These are phyloP conservation scores for Labroides dimidiatus DNA, from an alignment of 2,797 vertebrate genomes.

Conservation along the genomic window DNA sequence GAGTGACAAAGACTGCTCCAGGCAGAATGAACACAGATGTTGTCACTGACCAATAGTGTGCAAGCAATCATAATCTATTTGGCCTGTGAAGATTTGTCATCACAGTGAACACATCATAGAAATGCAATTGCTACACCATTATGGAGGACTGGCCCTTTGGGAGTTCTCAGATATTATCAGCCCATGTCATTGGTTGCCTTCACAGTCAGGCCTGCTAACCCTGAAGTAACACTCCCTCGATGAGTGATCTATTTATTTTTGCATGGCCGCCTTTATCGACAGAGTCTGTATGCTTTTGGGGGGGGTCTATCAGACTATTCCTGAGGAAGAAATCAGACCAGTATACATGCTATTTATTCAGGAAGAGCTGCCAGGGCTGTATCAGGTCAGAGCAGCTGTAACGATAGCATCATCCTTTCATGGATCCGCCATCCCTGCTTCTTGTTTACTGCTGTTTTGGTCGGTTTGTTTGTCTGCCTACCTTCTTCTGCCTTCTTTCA, in stretches of 20 bases:
- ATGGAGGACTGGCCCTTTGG: slow-evolving; percentile 57
- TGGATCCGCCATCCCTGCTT: slow-evolving; percentile 36
- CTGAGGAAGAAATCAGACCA: slow-evolving; percentile 61
- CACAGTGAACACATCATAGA: slow-evolving; percentile 51
- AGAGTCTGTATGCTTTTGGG: slow-evolving; percentile 64
- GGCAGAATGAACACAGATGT: slow-evolving; percentile 39
- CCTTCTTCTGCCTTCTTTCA: slow-evolving; percentile 34
- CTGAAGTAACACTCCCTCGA: slow-evolving; percentile 71
- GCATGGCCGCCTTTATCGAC: slow-evolving; percentile 77
- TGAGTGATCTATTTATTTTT: slow-evolving; percentile 82
- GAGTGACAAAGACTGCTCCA: slow-evolving; percentile 11
- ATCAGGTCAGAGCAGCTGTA: slow-evolving; percentile 70
- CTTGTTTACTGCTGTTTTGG: slow-evolving; percentile 44
- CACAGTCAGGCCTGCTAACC: slow-evolving; percentile 65
- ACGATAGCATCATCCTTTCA: slow-evolving; percentile 52
- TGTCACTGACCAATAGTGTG: slow-evolving; percentile 44
- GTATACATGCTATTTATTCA: slow-evolving; percentile 61
- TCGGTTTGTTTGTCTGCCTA: slow-evolving; percentile 33
- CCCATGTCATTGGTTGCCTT: slow-evolving; percentile 66
- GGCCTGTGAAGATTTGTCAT: slow-evolving; percentile 61
- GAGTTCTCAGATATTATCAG: slow-evolving; percentile 61
- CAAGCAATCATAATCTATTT: slow-evolving; percentile 39
- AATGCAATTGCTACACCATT: slow-evolving; percentile 57
- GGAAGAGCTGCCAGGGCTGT: slow-evolving; percentile 53
- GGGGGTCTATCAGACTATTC: slow-evolving; percentile 67